These are phyloP conservation scores for Erpobdella octoculata DNA, from an alignment of 2,888 invertebrate genomes.

Conservation along the genomic window DNA sequence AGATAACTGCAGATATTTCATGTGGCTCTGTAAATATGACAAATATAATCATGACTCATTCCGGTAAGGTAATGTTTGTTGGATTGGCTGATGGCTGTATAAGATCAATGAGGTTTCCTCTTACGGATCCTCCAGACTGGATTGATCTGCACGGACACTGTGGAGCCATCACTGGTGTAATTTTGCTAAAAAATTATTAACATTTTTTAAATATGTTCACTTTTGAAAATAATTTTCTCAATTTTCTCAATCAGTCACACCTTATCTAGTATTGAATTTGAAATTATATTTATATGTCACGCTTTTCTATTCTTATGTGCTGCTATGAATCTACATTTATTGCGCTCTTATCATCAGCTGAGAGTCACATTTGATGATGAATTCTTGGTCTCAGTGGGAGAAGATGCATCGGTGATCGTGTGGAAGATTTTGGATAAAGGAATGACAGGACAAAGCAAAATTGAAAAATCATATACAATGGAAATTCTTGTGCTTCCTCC, in stretches of 20 bases:
- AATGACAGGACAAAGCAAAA: conserved; percentile 56
- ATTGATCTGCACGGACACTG: conserved; percentile 56
- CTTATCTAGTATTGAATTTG: not conserved
- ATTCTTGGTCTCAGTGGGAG: conserved; percentile 63
- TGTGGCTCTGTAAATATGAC: conserved; percentile 56
- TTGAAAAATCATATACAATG: conserved; percentile 69
- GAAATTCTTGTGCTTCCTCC: conserved; percentile 72
- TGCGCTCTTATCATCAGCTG: conserved; percentile 53
- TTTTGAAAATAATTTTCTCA: no score
- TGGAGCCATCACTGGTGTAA: conserved; percentile 54
- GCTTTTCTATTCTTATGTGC: no score
- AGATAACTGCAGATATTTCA: conserved; percentile 39
- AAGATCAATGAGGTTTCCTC: conserved; percentile 68
- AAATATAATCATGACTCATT: conserved; percentile 64
- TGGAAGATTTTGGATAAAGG: conserved; percentile 69
- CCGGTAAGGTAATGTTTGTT: conserved; percentile 73
- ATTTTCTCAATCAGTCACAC: no score
- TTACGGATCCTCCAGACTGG: conserved; percentile 62
- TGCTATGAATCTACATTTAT: not conserved
- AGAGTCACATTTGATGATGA: conserved; percentile 72
- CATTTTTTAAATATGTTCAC: no score
- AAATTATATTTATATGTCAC: no score
- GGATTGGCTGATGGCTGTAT: conserved; percentile 71
- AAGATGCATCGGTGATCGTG: conserved; percentile 71
- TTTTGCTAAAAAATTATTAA: no score